Evolutionary conservation across 2,113 vertebrate genomes (phyloP).

Genomic region (Climacteris rufus): DNA sequence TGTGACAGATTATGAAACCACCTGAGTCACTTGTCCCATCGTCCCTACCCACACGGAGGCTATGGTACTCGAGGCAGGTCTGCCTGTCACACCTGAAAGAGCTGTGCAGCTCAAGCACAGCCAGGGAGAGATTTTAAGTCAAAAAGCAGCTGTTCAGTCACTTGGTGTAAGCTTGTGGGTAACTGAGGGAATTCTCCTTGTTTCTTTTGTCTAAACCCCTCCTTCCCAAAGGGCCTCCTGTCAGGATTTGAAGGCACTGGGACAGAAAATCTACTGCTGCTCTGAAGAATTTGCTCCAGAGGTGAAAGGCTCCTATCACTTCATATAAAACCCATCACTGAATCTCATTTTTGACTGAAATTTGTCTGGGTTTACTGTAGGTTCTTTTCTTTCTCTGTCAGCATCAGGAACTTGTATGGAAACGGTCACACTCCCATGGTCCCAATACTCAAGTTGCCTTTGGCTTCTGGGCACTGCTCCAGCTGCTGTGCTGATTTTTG

Average conservation of each 20-base stretch:
- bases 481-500: not conserved
- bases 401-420: not conserved
- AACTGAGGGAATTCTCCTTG: constrained; percentile 35
- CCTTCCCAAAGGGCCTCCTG: constrained; percentile 12
- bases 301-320: not conserved
- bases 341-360: not conserved
- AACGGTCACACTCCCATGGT: not conserved
- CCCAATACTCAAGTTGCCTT: not conserved
- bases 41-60: not conserved
- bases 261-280: constrained; percentile 30
- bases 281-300: not conserved
- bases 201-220: constrained; percentile 22
- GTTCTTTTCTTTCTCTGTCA: not conserved
- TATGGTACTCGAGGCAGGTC: not conserved
- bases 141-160: constrained; percentile 48
- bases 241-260: constrained; percentile 20
- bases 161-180: not conserved
- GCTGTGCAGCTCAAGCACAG: not conserved
- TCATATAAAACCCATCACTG: not conserved
- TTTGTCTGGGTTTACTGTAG: not conserved
- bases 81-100: constrained; percentile 44
- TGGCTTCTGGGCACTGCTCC: not conserved
- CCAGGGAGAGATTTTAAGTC: constrained; percentile 11
- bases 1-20: constrained; percentile 6
- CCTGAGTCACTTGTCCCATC: not conserved